Evolutionary conservation across 2,113 vertebrate species (phyloP).

Genomic region (Mesocricetus auratus): DNA sequence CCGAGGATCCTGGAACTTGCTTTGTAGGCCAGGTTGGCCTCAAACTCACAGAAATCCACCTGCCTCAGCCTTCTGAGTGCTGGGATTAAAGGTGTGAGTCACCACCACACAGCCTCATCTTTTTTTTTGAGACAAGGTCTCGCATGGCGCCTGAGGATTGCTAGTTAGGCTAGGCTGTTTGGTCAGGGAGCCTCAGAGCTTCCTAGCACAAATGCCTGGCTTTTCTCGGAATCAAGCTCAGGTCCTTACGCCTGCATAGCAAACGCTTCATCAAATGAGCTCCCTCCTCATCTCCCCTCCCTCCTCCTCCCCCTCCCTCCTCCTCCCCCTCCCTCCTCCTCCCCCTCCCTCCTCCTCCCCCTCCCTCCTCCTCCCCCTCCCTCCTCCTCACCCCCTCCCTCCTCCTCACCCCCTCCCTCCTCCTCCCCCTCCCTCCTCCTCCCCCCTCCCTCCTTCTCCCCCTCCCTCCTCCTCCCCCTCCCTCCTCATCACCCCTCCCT

Average conservation of each 20-base stretch:
- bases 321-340: not conserved
- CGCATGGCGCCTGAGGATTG: not conserved
- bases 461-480: too few species aligned
- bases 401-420: too few species aligned
- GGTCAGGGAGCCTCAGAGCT: not conserved
- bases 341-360: too few species aligned
- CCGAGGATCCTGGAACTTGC: not conserved
- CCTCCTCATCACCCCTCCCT: too few species aligned
- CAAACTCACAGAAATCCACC: not conserved
- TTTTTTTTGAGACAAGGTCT: not conserved
- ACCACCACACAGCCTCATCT: not conserved
- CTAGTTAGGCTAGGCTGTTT: not conserved
- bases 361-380: too few species aligned
- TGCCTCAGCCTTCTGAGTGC: not conserved
- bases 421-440: too few species aligned
- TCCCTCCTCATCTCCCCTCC: too few species aligned
- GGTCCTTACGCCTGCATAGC: not conserved
- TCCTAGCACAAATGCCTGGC: not conserved
- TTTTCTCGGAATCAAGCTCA: not conserved
- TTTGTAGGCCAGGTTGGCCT: not conserved
- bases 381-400: too few species aligned
- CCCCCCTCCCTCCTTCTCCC: too few species aligned
- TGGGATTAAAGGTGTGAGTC: not conserved
- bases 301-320: not conserved
- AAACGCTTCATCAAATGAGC: not conserved